Conservation (phyloP, 2,888 invertebrate species). For the Galerucella nymphaeae region DNA sequence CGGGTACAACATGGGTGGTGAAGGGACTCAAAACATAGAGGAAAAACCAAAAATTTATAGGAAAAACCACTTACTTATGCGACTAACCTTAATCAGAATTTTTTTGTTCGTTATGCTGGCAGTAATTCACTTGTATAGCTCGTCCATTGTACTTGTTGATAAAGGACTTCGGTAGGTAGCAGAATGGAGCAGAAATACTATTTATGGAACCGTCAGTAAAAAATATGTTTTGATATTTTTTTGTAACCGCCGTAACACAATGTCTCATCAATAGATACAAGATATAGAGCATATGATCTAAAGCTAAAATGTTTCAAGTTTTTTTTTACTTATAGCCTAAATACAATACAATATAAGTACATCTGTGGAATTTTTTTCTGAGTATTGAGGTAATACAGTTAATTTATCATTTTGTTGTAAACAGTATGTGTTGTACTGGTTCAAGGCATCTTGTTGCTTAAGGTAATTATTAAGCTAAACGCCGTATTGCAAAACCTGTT, state of each 20-base stretch:
- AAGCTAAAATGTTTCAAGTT: slow-evolving; percentile 59
- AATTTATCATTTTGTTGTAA: slow-evolving; percentile 59
- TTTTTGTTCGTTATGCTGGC: no score
- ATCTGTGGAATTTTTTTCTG: slow-evolving; percentile 64
- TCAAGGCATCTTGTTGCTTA: slow-evolving; percentile 66
- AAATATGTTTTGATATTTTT: not conserved
- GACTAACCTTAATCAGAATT: no score
- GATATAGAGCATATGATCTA: slow-evolving; percentile 57
- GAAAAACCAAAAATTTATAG: no score
- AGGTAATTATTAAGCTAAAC: slow-evolving; percentile 46
- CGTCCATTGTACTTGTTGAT: no score
- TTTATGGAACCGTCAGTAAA: no score
- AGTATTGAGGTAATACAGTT: slow-evolving; percentile 66
- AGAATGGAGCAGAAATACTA: no score
- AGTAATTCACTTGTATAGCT: no score
- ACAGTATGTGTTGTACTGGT: slow-evolving; percentile 65
- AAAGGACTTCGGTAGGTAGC: no score
- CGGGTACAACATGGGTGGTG: no score
- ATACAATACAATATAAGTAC: slow-evolving; percentile 67
- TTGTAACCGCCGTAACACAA: slow-evolving; percentile 9
- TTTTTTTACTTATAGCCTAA: slow-evolving; percentile 60
- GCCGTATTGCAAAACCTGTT: slow-evolving; percentile 39
- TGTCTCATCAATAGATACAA: slow-evolving; percentile 47
- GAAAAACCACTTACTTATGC: no score
- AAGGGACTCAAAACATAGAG: no score